Conservation (phyloP, 2,113 vertebrate genomes). For the Solea solea region DNA sequence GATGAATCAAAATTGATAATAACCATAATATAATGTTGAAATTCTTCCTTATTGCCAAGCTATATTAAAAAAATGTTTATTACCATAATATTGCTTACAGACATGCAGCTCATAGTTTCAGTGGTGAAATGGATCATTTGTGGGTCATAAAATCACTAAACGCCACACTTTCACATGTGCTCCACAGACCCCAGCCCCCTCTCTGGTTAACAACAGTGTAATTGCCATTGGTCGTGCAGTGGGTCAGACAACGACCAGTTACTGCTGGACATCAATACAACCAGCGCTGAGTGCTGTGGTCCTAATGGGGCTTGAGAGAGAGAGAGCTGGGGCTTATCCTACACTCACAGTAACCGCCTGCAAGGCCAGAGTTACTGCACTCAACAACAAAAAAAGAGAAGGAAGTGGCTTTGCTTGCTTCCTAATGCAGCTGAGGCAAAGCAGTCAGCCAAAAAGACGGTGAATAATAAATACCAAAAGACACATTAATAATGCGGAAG, state of each 20-base stretch:
- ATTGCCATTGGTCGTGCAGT: slow-evolving; percentile 21
- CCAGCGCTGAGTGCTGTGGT: slow-evolving; percentile 43
- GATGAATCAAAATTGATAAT: too few species aligned
- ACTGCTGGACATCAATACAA: slow-evolving; percentile 54
- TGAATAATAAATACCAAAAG: neutral
- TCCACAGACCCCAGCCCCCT: slow-evolving; percentile 18
- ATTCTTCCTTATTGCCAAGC: too few species aligned
- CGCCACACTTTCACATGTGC: neutral
- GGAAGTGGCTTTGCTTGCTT: slow-evolving; percentile 5
- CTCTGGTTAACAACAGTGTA: slow-evolving; percentile 27
- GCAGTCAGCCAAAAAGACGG: neutral
- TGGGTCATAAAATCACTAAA: too few species aligned
- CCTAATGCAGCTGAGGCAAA: slow-evolving; percentile 5
- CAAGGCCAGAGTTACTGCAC: slow-evolving; percentile 29
- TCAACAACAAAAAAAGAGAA: slow-evolving; percentile 36
- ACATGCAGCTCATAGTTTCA: too few species aligned
- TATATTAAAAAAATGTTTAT: too few species aligned
- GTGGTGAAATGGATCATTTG: too few species aligned
- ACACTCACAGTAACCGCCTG: slow-evolving; percentile 54
- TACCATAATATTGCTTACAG: too few species aligned
- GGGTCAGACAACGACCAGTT: slow-evolving; percentile 29
- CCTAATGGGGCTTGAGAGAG: slow-evolving; percentile 60
- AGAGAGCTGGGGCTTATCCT: slow-evolving; percentile 18
- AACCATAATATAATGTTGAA: too few species aligned
- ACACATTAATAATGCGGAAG: too few species aligned